Evolutionary conservation across 92 coral and sea anemone genomes (phyloP), one percentile per base, ranked within the genome.

Genomic region (Porites divaricata): DNA sequence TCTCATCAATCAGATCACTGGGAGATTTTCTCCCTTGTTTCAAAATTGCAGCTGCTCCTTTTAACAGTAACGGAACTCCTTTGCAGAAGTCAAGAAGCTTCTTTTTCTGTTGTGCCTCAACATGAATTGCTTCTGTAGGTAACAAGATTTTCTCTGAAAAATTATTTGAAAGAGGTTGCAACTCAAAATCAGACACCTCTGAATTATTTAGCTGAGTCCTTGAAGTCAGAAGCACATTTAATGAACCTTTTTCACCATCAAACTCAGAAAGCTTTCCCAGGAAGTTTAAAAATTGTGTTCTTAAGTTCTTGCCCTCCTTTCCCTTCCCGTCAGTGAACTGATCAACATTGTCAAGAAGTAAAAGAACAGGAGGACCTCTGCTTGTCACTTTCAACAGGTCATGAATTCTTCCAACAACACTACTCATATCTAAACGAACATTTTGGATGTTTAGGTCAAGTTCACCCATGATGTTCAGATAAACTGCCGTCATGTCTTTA

Each of bases 341-440:
- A 23, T 91, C 94, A 20, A 91, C 88, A 74, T 91, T 91, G 73
- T 91, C 94, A n/a, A 91, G 22, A 62, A 87, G 45, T 6, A 91
- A 73, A 9, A 91, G 19, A 8, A 86, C 74, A 20, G 77, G 49
- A 64, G 62, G 52, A 19, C 67, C 21, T 16, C 78, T 28, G 1
- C 13, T 70, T 86, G 69, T 57, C 19, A 73, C 68, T n/a, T 17
- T 6, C 14, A 35, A 9, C 12, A 81, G 75, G n/a, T 2, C n/a
- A 45, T n/a, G 71, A 26, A 91, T 35, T 35, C 70, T 72, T 2
- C 63, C 72, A 45, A 65, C 16, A 16, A 75, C 76, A 61, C 54
- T 65, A 20, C 45, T 6, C 22, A 15, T 48, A 6, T 26, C 50
- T 1, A 70, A 48, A 41, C 11, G 20, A 12, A 20, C 52, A 10